Evolutionary conservation across 2,888 invertebrate genomes (phyloP).

Genomic region (Luperina testacea): DNA sequence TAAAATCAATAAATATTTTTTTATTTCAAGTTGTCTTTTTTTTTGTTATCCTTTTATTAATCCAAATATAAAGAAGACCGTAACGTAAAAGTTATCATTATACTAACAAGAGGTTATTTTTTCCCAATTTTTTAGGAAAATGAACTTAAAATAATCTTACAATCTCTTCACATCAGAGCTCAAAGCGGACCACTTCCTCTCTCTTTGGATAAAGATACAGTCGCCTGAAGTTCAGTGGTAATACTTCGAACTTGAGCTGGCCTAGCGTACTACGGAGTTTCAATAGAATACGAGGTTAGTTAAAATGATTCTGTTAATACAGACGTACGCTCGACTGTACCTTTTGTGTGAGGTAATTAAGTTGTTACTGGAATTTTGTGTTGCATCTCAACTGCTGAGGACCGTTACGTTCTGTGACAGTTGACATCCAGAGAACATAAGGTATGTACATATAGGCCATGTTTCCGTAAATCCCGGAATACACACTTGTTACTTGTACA

Average conservation of each 20-base stretch:
- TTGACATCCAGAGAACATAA: not conserved
- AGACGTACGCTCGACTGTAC: not conserved
- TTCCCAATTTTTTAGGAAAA: not conserved
- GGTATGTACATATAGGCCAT: not conserved
- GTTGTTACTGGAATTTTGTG: not conserved
- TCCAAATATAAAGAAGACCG: not conserved
- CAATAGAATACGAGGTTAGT: not conserved
- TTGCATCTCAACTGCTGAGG: not conserved
- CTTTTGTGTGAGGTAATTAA: not conserved
- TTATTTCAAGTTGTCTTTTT: conserved; percentile 23
- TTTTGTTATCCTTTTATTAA: not conserved
- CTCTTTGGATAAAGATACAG: not conserved
- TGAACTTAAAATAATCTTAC: not conserved
- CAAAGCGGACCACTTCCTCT: not conserved
- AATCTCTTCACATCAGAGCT: not conserved
- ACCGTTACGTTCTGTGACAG: not conserved
- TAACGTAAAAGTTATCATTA: not conserved
- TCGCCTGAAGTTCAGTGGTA: not conserved
- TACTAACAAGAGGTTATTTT: not conserved
- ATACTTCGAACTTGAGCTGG: not conserved
- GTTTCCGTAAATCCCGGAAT: not conserved
- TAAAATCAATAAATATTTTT: conserved; percentile 55
- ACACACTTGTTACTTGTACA: too few relatives aligned
- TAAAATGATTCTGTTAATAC: not conserved
- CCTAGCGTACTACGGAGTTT: not conserved